Evolutionary conservation across 2,113 vertebrate genomes (phyloP).

Genomic region (Platichthys flesus): DNA sequence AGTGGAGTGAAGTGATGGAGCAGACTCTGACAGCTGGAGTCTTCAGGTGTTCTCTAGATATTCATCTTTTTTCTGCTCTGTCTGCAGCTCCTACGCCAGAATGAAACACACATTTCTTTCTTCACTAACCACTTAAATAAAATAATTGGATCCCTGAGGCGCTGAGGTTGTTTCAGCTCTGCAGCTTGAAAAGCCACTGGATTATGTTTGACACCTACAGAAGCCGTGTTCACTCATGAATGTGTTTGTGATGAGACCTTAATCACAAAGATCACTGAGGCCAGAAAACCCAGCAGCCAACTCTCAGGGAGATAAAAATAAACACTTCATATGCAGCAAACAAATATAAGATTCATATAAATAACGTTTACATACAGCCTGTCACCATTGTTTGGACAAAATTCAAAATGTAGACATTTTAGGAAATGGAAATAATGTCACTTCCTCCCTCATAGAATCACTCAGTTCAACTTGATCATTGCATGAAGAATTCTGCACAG

Average conservation of each 20-base stretch:
- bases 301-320: no score
- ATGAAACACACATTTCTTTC: conserved; percentile 1
- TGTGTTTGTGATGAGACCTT: conserved; percentile 1
- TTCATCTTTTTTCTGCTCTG: background rate
- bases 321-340: no score
- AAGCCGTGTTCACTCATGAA: background rate
- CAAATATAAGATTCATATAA: no score
- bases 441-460: no score
- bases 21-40: conserved; percentile 7
- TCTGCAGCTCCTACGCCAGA: background rate
- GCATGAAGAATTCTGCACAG: no score
- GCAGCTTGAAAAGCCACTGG: background rate
- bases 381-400: no score
- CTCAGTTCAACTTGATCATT: no score
- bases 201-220: conserved; percentile 1
- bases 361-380: no score
- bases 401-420: no score
- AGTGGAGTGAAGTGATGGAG: background rate
- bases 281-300: background rate
- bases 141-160: conserved; percentile 29
- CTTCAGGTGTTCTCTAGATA: conserved; percentile 4
- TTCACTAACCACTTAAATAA: background rate
- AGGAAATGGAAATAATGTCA: no score
- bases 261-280: background rate
- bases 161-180: no score